Evolutionary conservation across 1,140 invertebrate genomes (phyloP).

Genomic region (Sesamia nonagrioides): DNA sequence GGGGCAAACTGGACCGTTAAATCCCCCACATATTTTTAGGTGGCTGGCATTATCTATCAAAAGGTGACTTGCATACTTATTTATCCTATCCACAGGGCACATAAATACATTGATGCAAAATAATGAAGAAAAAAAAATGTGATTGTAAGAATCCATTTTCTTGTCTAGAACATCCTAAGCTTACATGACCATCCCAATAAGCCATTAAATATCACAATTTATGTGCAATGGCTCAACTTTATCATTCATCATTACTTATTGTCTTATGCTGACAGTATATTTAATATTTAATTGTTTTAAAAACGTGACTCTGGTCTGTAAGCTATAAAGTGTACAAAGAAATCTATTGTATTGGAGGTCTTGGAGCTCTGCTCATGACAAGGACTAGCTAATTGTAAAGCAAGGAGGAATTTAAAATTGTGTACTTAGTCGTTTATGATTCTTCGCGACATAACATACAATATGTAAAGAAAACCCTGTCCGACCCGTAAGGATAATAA

Average conservation of each 20-base stretch:
- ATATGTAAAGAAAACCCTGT: no score
- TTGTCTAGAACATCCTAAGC: background rate
- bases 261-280: background rate
- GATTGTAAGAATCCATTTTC: background rate
- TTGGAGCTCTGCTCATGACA: background rate
- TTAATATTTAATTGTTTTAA: slow-evolving; percentile 14
- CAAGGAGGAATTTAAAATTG: no score
- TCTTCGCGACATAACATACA: no score
- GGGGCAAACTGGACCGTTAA: no score
- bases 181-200: background rate
- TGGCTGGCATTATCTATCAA: no score
- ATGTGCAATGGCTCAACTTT: background rate
- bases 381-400: background rate
- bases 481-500: no score
- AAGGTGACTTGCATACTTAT: no score
- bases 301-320: background rate
- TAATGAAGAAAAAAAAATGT: background rate
- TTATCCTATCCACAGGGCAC: background rate
- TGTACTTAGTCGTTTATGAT: no score
- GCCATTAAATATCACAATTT: background rate
- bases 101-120: no score
- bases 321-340: background rate
- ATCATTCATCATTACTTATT: background rate
- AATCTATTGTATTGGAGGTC: background rate
- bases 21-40: no score